Conservation (phyloP, 1,140 invertebrate genomes). For the Thalassaphorura encarpata region DNA sequence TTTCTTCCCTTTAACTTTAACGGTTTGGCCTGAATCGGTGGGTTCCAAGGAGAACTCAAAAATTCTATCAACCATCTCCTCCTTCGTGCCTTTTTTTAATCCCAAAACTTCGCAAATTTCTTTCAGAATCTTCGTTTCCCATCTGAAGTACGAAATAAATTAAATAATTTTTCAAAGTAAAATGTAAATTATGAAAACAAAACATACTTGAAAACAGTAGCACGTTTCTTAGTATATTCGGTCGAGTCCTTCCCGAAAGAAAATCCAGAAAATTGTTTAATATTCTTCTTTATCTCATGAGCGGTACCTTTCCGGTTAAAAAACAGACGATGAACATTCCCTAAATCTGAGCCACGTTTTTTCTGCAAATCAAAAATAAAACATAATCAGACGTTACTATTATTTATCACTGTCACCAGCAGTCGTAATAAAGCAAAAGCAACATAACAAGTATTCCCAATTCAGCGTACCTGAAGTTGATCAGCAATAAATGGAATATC, state of each 20-base stretch:
- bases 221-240: slow-evolving; percentile 16
- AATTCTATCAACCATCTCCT: slow-evolving; percentile 15
- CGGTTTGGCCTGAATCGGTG: slow-evolving; percentile 7
- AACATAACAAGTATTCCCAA: no score
- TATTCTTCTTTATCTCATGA: slow-evolving; percentile 23
- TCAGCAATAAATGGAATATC: slow-evolving; percentile 14
- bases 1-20: background rate
- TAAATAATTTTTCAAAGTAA: background rate
- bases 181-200: background rate
- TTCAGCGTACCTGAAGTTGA: slow-evolving; percentile 12
- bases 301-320: slow-evolving; percentile 16
- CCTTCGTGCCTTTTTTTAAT: slow-evolving; percentile 14
- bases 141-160: slow-evolving; percentile 9
- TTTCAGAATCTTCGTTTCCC: slow-evolving; percentile 1
- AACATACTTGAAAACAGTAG: slow-evolving; percentile 13
- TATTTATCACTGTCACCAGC: no score
- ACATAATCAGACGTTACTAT: background rate
- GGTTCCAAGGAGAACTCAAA: slow-evolving; percentile 25
- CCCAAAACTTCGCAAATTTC: slow-evolving; percentile 16
- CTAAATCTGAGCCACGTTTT: slow-evolving; percentile 5
- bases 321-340: slow-evolving; percentile 19
- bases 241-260: slow-evolving; percentile 13
- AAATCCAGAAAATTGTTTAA: slow-evolving; percentile 27
- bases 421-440: no score
- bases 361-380: background rate